Evolutionary conservation across 2,113 vertebrate species (phyloP), one percentile per base, ranked within the genome.

Genomic region (Zingel zingel): DNA sequence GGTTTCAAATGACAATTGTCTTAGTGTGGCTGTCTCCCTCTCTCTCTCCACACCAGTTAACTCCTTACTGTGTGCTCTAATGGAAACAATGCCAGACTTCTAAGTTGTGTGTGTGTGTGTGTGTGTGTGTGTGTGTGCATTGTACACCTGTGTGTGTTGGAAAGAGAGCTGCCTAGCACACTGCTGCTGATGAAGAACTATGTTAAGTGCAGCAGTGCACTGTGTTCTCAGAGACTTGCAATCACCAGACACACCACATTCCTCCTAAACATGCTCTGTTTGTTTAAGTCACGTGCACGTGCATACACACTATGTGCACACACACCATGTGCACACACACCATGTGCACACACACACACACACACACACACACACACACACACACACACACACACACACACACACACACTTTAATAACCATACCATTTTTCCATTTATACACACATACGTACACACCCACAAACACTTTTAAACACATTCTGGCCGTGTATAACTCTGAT

Each of bases 191-290:
- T 86, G 63, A 89, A 86, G 77, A 89, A 54, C 83, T 86, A 79
- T 89, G 84, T 86, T 85, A 91, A 86, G 86, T 89, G 77, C 74
- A 39, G 7, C 23, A 73, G 77, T 23, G 48, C 8, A 0, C 30
- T 58, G 64, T 39, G 59, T 85, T 92, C 53, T 59, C 81, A 86
- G 53, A 77, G 81, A 74, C 77, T 39, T 39, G 50, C 59, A 78
- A 84, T 89, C 89, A 85, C 76, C 85, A 89, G 82, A 89, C 80
- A 12, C 57, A 57, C 83, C 14, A 43, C 91, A 86, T 91, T 90
- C 87, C 82, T 81, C 54, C 48, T 33, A 71, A 82, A 80, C 68
- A 77, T 66, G 66, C 19, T 54, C 79, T 86, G 83, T 87, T 91
- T 88, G 74, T 91, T 89, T 86, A 87, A 82, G 74, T 84, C 72